Conservation (phyloP, 2,113 vertebrate species). For the Recurvirostra avosetta region DNA sequence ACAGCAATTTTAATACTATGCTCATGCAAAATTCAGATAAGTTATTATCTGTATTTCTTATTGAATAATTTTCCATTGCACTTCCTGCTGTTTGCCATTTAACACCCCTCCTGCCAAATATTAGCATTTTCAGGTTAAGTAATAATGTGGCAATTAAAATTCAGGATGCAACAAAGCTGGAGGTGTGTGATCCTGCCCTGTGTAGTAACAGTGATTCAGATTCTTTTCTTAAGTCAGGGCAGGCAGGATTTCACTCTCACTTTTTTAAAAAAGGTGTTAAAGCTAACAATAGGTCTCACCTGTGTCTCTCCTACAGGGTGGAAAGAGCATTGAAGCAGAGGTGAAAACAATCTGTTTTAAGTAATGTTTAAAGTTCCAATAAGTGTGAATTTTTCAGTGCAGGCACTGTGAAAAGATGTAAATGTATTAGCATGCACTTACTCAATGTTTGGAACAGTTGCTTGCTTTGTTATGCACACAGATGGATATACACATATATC, state of each 20-base stretch:
- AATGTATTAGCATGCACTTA: accelerated
- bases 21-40: background rate
- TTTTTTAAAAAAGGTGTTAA: background rate
- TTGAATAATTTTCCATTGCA: background rate
- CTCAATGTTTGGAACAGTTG: accelerated
- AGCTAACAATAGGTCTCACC: background rate
- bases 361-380: accelerated
- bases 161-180: background rate
- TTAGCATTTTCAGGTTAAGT: background rate
- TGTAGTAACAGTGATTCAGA: too few relatives aligned
- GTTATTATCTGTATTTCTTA: background rate
- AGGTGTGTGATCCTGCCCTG: background rate
- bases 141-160: background rate
- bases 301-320: background rate
- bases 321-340: background rate
- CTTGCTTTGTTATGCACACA: background rate
- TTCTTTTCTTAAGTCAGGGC: background rate
- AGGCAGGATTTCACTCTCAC: background rate
- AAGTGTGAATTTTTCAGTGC: too few relatives aligned
- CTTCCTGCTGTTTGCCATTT: background rate
- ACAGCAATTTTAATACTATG: background rate
- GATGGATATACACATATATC: accelerated
- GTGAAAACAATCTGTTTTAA: background rate
- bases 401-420: background rate
- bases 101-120: background rate